Conservation (phyloP, 2,888 invertebrate species). For the Acholoe squamosa region DNA sequence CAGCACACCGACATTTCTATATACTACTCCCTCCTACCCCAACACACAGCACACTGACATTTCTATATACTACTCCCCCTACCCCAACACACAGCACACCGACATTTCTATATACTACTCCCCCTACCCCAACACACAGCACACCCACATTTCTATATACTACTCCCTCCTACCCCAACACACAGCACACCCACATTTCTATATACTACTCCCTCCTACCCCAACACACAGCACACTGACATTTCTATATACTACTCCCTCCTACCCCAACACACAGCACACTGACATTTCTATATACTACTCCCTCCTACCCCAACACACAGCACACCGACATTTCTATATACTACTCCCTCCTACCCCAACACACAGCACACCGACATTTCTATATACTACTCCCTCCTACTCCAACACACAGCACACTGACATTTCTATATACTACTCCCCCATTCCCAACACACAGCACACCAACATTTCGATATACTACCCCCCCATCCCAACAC, state of each 20-base stretch:
- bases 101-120: slow-evolving; percentile 9
- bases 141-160: too few relatives aligned
- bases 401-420: neutral
- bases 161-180: neutral
- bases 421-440: slow-evolving; percentile 27
- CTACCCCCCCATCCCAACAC: neutral
- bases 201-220: neutral
- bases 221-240: too few relatives aligned
- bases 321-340: too few relatives aligned
- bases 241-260: neutral
- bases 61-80: neutral
- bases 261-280: neutral
- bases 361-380: too few relatives aligned
- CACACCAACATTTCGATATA: too few relatives aligned
- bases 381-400: neutral
- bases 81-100: neutral
- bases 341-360: neutral
- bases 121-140: neutral
- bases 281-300: too few relatives aligned
- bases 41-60: too few relatives aligned
- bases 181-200: too few relatives aligned
- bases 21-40: neutral
- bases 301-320: neutral
- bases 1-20: too few relatives aligned
- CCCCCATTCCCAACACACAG: neutral